These are phyloP conservation scores for Hemicordylus capensis DNA, from an alignment of 2,113 vertebrate genomes.

Conservation along the genomic window DNA sequence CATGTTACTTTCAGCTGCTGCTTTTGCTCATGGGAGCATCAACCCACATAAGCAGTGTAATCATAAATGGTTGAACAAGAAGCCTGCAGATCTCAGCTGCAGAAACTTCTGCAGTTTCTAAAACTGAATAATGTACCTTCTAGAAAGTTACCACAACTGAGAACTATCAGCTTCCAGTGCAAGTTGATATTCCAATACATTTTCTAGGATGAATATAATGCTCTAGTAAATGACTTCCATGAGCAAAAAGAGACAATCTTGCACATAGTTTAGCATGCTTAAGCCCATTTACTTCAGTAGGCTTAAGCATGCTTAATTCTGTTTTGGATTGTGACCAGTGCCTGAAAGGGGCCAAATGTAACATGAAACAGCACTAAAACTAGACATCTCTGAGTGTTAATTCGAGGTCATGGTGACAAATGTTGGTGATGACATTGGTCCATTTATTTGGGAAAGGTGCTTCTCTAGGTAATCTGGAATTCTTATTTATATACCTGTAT, in stretches of 20 bases:
- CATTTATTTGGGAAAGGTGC: not conserved
- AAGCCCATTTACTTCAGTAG: not conserved
- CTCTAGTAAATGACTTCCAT: not conserved
- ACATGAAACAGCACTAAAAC: not conserved
- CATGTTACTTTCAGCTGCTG: not conserved
- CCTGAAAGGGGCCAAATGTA: not conserved
- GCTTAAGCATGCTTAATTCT: not conserved
- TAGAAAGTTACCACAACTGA: not conserved
- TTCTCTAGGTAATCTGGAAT: not conserved
- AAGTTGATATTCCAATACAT: not conserved
- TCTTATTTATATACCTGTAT: not conserved
- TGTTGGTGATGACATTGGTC: not conserved
- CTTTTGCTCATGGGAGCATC: not conserved
- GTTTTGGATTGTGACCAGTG: not conserved
- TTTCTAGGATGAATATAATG: not conserved
- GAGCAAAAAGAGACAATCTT: not conserved
- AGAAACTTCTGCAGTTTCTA: not conserved
- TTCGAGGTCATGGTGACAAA: not conserved
- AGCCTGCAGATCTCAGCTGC: not conserved
- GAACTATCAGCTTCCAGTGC: not conserved
- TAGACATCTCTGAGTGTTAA: not conserved
- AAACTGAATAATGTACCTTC: not conserved
- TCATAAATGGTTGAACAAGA: not conserved
- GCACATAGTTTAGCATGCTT: too few species aligned
- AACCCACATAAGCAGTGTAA: not conserved